Base-by-base conservation (phyloP, 2,888 invertebrate species). In the Prosopocoilus inquinatus region DNA sequence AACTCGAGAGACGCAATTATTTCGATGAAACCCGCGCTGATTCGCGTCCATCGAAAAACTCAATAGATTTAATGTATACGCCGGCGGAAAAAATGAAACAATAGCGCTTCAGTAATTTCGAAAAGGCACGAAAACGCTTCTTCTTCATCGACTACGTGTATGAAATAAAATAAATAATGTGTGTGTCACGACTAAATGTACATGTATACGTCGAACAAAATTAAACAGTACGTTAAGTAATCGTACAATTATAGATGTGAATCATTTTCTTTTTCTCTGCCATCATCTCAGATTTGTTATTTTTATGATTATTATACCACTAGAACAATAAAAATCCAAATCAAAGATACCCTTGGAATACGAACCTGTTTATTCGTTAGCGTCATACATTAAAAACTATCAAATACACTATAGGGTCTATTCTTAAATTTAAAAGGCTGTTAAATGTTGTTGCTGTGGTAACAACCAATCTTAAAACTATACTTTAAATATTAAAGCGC, bases 111-210 rank as follows among this genome's bases (percentile, higher is more conserved):
- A 55, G 56, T 55, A 55, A 54, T 55, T 59, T 51, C 51, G 48
- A 54, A 59, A 55, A 47, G 43, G 41, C 53, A 47, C 50, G 54
- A 58, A 58, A 55, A 53, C 50, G 50, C 55, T 39, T 50, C 56
- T 56, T 50, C 52, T 46, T 55, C 52, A 52, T 44, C 47, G 49
- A 49, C 45, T 59, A 59, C 59, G 59, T 59, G 59, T 53, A 47
- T 44, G 47, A 53, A 53, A 59, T 59, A 50, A 58, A 52, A 36
- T 53, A 8, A 48, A 28, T 28, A 28, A 28, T 28, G 20, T 28
- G 20, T 3, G 20, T 4, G 20, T 28, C 20, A 28, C 20, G 20
- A 28, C 20, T 28, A 7, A 28, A 28, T 28, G 20, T 28, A 41
- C 15, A 15, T 9, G 11, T 13, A 38, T 41, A 15, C 12, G 15